Evolutionary conservation across 2,113 vertebrate species (phyloP).

Genomic region (Poeciliopsis prolifica): DNA sequence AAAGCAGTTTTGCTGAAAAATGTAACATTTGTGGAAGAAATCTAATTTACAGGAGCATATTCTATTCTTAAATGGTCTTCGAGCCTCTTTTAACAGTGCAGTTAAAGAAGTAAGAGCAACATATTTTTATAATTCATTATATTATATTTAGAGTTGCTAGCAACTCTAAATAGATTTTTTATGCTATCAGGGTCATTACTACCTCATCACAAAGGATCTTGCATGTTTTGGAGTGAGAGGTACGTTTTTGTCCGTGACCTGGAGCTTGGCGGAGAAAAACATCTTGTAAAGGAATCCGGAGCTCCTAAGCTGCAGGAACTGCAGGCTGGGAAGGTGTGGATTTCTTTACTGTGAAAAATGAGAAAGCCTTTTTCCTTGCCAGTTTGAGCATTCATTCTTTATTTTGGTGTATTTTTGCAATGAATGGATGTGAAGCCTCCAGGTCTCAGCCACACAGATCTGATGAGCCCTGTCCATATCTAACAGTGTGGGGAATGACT

Average conservation of each 20-base stretch:
- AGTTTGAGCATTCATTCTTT: conserved; percentile 1
- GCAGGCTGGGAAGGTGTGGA: background rate
- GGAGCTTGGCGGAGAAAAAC: background rate
- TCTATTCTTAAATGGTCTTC: too few species aligned
- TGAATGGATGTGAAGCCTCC: background rate
- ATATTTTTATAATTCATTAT: too few species aligned
- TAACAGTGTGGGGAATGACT: background rate
- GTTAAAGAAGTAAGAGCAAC: too few species aligned
- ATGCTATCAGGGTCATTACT: too few species aligned
- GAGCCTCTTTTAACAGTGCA: too few species aligned
- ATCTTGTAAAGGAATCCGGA: background rate
- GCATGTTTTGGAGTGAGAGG: background rate
- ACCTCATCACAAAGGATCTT: background rate
- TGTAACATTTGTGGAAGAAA: too few species aligned
- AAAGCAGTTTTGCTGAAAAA: too few species aligned
- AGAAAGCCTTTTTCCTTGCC: background rate
- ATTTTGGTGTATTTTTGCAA: background rate
- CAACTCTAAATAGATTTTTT: too few species aligned
- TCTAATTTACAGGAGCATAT: too few species aligned
- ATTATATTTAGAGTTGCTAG: too few species aligned
- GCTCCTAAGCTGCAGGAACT: background rate
- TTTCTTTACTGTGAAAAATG: background rate
- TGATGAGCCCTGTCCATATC: background rate
- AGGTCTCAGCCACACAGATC: background rate
- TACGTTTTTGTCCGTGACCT: background rate